Base-by-base conservation (phyloP, 2,797 vertebrate genomes). In the Cetoscarus ocellatus region DNA sequence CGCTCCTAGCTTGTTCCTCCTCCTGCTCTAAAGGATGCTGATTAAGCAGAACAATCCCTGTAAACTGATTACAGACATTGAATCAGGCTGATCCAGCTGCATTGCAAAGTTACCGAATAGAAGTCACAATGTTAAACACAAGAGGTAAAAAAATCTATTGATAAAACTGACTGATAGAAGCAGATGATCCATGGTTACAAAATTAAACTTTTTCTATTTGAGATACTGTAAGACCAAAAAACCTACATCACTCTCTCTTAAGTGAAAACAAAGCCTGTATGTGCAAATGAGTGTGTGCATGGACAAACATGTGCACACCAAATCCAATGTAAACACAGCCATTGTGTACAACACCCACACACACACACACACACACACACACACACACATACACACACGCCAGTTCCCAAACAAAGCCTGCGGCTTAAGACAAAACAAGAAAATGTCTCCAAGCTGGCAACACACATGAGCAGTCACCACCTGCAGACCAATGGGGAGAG, bases 251-350 rank as follows among this genome's bases (percentile, higher is more conserved):
- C 0, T 52, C 57, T 65, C 49, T 57, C 65, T 62, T 10, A 70
- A 73, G 47, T 67, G 67, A 73, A 75, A 79, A 74, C 70, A 80
- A 80, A 80, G 74, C 69, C 60, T 58, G 58, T 64, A 70, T 76
- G 47, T 73, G 70, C 8, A 7, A 73, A 63, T 69, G 60, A 70
- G 64, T 75, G 76, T 68, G 78, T 47, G 78, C 76, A 75, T 63
- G 73, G 78, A 77, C 64, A 67, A 62, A 79, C 79, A 67, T 69
- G 75, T 73, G 74, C 79, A 83, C 78, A 61, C 56, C 39, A n/a
- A 83, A 74, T 85, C 81, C 73, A 87, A 77, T 76, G 78, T 89
- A 90, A 91, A 91, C 86, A 90, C 70, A 57, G 70, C 75, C 56
- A 82, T 82, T 88, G 83, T 87, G 81, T 80, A 80, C 44, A 11